Evolutionary conservation across 1,140 invertebrate genomes (phyloP).

Genomic region (Coptotermes formosanus): DNA sequence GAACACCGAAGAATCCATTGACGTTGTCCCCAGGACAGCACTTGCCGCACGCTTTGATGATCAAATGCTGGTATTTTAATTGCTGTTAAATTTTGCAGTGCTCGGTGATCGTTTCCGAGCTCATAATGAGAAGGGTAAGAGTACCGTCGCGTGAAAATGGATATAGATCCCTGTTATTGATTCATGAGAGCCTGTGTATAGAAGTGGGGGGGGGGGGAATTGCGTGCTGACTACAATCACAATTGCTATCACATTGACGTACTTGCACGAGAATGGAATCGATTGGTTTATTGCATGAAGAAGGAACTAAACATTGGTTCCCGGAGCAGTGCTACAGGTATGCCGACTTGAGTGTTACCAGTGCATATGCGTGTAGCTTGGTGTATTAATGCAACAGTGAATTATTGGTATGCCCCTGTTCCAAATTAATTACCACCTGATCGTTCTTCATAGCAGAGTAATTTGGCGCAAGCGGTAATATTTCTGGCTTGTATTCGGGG

Average conservation of each 20-base stretch:
- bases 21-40: too few relatives aligned
- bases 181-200: background rate
- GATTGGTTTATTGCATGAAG: background rate
- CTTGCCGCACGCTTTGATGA: too few relatives aligned
- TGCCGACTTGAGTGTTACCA: background rate
- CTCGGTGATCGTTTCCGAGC: background rate
- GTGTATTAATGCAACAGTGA: too few relatives aligned
- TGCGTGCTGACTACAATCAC: background rate
- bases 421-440: too few relatives aligned
- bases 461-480: too few relatives aligned
- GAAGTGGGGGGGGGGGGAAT: background rate
- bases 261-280: background rate
- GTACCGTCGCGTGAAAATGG: background rate
- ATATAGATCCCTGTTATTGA: slow-evolving; percentile 6
- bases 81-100: background rate
- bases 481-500: too few relatives aligned
- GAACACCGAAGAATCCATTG: too few relatives aligned
- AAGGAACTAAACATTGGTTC: background rate
- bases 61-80: background rate
- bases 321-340: background rate
- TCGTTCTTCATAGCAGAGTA: too few relatives aligned
- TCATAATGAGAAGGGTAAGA: background rate
- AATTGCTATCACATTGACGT: background rate
- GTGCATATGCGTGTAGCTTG: too few relatives aligned
- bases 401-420: too few relatives aligned